Conservation (phyloP, 2,113 vertebrate genomes). For the Caranx melampygus region DNA sequence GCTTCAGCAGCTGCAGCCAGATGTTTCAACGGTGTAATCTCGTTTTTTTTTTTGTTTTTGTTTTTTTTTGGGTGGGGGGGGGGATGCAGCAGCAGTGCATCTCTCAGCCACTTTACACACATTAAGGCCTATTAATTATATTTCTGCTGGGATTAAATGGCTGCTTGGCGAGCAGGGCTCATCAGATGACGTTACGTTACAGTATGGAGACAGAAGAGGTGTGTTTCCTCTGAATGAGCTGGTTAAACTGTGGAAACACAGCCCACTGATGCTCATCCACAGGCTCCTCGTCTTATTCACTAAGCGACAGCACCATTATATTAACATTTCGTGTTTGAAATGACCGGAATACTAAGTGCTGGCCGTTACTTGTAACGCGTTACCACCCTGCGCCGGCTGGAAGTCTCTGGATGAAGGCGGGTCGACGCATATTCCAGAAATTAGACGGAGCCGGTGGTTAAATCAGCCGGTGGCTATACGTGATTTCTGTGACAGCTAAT, state of each 20-base stretch:
- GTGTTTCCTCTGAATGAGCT: no score
- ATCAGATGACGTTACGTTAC: no score
- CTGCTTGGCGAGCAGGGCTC: background rate
- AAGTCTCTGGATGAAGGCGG: slow-evolving; percentile 14
- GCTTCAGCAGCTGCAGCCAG: slow-evolving; percentile 11
- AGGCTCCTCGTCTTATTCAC: no score
- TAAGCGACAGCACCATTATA: no score
- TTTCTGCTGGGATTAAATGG: background rate
- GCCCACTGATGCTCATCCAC: no score
- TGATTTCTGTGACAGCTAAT: background rate
- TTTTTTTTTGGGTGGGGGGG: background rate
- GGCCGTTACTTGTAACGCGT: slow-evolving; percentile 10
- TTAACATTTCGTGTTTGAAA: no score
- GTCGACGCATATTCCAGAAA: slow-evolving; percentile 18
- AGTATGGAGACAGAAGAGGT: no score
- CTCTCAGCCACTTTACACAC: background rate
- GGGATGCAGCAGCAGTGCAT: slow-evolving; percentile 21
- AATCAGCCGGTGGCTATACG: background rate
- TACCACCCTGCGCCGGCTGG: slow-evolving; percentile 43
- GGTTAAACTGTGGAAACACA: no score
- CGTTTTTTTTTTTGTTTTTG: background rate
- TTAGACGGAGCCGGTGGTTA: background rate
- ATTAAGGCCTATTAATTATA: background rate
- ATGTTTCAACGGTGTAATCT: slow-evolving; percentile 29
- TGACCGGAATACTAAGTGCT: background rate